Base-by-base conservation (phyloP, 2,888 invertebrate species). In the Agrotis clavis region DNA sequence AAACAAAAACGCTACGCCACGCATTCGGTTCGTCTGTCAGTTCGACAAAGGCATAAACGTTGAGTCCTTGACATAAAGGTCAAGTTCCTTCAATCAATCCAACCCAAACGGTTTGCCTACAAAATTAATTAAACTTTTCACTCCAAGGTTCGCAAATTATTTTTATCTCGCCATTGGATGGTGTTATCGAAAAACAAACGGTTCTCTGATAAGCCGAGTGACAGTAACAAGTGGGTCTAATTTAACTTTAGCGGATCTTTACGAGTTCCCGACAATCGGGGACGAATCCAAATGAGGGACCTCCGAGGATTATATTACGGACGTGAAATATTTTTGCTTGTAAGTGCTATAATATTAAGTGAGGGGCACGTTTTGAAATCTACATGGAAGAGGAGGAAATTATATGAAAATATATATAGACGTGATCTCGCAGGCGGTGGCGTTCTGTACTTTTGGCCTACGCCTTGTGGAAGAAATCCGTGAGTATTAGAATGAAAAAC, bases 191-290 rank as follows among this genome's bases (percentile, higher is more conserved):
- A 86, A 88, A 90, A 91, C 89, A 91, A 91, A 90, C 86, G 88
- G 88, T 82, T 57, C 78, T 63, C 48, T 86, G 91, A 91, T 90
- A 91, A 90, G 84, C 84, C 81, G 86, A 88, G 85, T 87, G 92
- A 92, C 92, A 90, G 90, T 90, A 88, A 92, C 91, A 92, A 92
- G 92, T 92, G 88, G 86, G 83, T 83, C 88, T 91, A 92, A 93
- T 92, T 93, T 92, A 93, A 93, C 92, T 92, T 93, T 91, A 89
- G 87, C 88, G 89, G 90, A 92, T 92, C 91, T 92, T 91, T 88
- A 89, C 89, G 90, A 90, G 89, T 88, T 88, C 81, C 77, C 87
- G 83, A 87, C 88, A 88, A 85, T 87, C 83, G 74, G 84, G 82
- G 81, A 82, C 79, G 90, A 89, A 90, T 90, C 84, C 83, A 85